phyloP scores from a whole-genome alignment of 1,140 invertebrate species.

The Phortica variegata region DNA sequence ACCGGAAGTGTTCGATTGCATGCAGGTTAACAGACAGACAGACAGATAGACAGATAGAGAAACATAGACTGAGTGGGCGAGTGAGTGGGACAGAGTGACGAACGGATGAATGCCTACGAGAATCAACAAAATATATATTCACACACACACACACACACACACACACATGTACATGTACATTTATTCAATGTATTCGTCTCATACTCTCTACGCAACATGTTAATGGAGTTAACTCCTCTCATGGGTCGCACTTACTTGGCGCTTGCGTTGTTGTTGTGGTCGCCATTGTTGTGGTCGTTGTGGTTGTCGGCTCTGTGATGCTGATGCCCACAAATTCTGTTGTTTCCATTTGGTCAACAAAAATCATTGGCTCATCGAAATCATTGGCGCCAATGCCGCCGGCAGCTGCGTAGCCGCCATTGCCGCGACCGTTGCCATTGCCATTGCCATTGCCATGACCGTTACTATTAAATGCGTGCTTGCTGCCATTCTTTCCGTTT shows the following conservation, averaged over 20 bases:
- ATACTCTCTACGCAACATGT: neutral
- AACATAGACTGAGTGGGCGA: no score
- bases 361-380: constrained; percentile 55
- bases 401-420: constrained; percentile 2
- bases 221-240: no score
- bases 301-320: constrained; percentile 58
- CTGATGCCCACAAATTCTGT: constrained; percentile 60
- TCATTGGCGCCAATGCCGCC: constrained; percentile 19
- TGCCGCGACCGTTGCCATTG: constrained; percentile 11
- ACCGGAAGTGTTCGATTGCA: no score
- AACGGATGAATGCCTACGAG: no score
- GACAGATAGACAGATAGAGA: no score
- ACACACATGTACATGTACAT: constrained; percentile 1
- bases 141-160: constrained; percentile 6
- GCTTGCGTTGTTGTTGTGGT: constrained; percentile 69
- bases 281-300: constrained; percentile 59
- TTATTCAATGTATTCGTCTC: neutral
- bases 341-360: constrained; percentile 59
- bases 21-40: no score
- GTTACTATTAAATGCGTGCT: neutral
- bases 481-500: constrained; percentile 31
- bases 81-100: no score
- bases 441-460: constrained; percentile 29
- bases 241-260: constrained; percentile 64
- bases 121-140: no score